phyloP scores from a whole-genome alignment of 2,113 vertebrate genomes.

The Cinclus cinclus region DNA sequence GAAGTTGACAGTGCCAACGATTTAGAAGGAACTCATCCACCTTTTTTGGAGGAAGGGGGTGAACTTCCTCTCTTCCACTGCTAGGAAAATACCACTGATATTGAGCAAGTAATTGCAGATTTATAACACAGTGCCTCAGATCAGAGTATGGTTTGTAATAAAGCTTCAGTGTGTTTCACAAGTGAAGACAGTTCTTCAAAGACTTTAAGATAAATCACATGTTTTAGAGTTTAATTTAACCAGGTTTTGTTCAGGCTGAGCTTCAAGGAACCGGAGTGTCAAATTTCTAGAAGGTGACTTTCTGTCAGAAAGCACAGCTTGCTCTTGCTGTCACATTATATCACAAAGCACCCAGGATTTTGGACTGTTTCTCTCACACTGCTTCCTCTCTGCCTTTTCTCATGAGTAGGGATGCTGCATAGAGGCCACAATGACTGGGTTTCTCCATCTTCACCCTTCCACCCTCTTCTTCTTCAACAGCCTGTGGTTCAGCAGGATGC shows the following conservation, averaged over 20 bases:
- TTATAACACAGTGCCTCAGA: neutral
- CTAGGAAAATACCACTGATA: neutral
- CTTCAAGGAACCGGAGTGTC: neutral
- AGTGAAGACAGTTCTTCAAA: neutral
- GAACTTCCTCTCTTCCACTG: neutral
- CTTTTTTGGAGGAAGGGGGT: neutral
- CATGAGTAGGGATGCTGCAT: neutral
- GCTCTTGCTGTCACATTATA: neutral
- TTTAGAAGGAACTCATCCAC: neutral
- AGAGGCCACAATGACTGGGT: neutral
- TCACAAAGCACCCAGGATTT: neutral
- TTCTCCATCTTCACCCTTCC: neutral
- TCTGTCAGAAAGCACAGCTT: neutral
- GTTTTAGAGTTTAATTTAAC: slow-evolving; percentile 11
- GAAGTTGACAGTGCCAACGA: neutral
- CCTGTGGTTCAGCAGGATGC: neutral
- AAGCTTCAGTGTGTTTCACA: neutral
- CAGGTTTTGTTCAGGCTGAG: slow-evolving; percentile 8
- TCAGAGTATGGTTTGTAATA: neutral
- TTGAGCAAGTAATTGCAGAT: neutral
- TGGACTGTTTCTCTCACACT: neutral
- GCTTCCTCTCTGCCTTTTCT: neutral
- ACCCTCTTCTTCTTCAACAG: neutral
- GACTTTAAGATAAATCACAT: neutral
- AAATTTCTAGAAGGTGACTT: slow-evolving; percentile 20